phyloP scores from a whole-genome alignment of 2,113 vertebrate species.

The Nipponia nippon region DNA sequence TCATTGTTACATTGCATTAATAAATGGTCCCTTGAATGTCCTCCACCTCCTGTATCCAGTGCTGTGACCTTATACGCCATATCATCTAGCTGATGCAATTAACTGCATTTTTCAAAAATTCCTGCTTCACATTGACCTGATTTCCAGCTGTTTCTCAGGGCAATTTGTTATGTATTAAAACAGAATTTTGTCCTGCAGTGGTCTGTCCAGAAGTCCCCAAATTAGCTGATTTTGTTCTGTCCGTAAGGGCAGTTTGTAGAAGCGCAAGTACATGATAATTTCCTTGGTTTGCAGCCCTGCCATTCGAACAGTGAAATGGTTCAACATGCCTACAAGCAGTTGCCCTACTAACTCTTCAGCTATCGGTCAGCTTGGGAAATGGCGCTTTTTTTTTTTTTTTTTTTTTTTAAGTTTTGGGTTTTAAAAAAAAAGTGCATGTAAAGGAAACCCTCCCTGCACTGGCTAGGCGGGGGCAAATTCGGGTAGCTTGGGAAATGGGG shows the following conservation, averaged over 20 bases:
- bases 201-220: neutral
- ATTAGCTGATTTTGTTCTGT: neutral
- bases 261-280: fast-evolving
- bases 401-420: no score
- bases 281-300: constrained; percentile 12
- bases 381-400: no score
- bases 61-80: neutral
- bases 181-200: neutral
- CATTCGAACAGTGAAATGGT: neutral
- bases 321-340: neutral
- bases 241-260: neutral
- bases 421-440: no score
- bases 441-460: no score
- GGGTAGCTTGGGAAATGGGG: neutral
- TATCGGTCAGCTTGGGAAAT: neutral
- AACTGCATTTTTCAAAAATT: neutral
- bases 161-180: neutral
- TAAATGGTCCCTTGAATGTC: neutral
- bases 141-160: neutral
- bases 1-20: neutral
- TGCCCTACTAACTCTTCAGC: neutral
- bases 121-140: neutral
- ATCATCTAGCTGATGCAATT: neutral
- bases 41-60: neutral
- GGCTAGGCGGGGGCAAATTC: no score